Evolutionary conservation across 1,140 invertebrate genomes (phyloP), one percentile per base, ranked within the genome.

Genomic region (Formica exsecta): DNA sequence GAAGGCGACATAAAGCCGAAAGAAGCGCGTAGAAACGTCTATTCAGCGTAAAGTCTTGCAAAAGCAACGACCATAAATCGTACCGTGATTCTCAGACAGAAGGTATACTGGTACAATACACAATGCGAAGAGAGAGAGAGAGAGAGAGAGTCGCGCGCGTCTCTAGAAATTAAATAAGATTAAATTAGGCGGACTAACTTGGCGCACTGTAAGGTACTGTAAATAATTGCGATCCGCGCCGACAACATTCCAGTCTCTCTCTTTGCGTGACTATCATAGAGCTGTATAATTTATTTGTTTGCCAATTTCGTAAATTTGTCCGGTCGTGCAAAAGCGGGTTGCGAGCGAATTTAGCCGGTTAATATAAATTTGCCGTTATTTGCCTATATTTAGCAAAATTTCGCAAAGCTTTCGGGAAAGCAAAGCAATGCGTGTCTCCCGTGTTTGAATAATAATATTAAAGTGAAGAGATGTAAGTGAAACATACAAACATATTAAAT

Each of bases 161-260:
- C 48, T 70, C 22, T 29, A 38, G 65, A 80, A 80, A 80, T 80
- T 68, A 80, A 80, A 80, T 80, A 70, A 70, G 76, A 80, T 80
- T 80, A 80, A 68, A 80, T 80, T 80, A 80, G 54, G 64, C 64
- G 32, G 44, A 70, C 76, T 32, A 68, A 80, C 22, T 68, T 29
- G 32, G 62, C 22, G 76, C 25, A 25, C n/a, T 44, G 32, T 70
- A 54, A 68, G 16, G 32, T 80, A 80, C 65, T 70, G 64, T 38
- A 80, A 80, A 80, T 70, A 80, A 80, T 80, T 54, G 64, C 76
- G 64, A 70, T 29, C 22, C 29, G 44, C 64, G n/a, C 29, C 76
- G 76, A 54, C 62, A 16, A 32, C 61, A 7, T 68, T 77, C 32
- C 61, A 64, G 25, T 36, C 36, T 44, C 36, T 66, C 36, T 68